A percentile compares a stretch with the other conserved stretches of the same genome.
Conservation (phyloP, 2,113 vertebrate species). For the Leuciscus idus region DNA sequence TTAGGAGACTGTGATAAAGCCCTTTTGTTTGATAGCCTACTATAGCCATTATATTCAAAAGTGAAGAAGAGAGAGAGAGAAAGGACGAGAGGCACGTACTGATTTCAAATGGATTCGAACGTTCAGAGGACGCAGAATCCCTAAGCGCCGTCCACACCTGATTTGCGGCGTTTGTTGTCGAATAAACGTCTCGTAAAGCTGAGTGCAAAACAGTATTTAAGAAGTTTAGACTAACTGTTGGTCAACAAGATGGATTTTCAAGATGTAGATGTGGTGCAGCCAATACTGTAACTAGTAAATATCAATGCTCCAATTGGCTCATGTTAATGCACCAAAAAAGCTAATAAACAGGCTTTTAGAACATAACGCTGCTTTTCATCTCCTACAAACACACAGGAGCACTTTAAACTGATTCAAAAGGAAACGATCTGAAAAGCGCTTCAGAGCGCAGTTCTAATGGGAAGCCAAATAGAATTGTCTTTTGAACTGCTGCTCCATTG, state of each 20-base stretch:
- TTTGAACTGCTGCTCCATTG: conserved; percentile 72
- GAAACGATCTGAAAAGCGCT: conserved; percentile 56
- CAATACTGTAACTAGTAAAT: not conserved
- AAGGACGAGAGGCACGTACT: conserved; percentile 34
- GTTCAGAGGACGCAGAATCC: conserved; percentile 20
- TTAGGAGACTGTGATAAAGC: conserved; percentile 96
- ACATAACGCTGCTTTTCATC: conserved; percentile 61
- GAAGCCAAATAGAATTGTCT: conserved; percentile 71
- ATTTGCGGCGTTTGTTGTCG: conserved; percentile 26
- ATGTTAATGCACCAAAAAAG: conserved; percentile 26
- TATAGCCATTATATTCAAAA: conserved; percentile 73
- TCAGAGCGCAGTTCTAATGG: conserved; percentile 66
- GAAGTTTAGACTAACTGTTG: not conserved
- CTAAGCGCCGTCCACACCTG: not conserved
- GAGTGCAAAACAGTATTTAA: not conserved
- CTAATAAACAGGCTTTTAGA: conserved; percentile 42
- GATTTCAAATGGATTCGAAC: conserved; percentile 58
- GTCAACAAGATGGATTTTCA: not conserved
- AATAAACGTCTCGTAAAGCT: conserved; percentile 4
- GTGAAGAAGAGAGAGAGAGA: conserved; percentile 7
- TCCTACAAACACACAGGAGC: conserved; percentile 48
- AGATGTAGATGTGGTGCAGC: not conserved
- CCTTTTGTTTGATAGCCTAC: conserved; percentile 92
- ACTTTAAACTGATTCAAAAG: conserved; percentile 63
- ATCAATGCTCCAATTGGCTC: conserved; percentile 2